Evolutionary conservation across 2,113 vertebrate species (phyloP), one percentile per base, ranked within the genome.

Genomic region (Periophthalmodon schlosseri): DNA sequence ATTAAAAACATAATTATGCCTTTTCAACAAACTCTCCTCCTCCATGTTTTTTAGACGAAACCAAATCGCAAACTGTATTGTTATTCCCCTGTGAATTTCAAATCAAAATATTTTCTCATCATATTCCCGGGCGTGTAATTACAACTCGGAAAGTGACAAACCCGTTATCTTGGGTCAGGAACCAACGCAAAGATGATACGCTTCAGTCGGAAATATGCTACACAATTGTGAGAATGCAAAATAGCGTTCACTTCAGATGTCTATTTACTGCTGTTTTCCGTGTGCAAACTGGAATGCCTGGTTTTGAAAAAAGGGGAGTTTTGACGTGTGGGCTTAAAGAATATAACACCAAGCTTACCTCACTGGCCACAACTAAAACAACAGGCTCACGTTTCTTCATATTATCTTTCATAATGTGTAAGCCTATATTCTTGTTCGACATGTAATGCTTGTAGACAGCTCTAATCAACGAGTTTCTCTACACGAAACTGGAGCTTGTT

Each of bases 381-480:
- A 70, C 1, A 21, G 67, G 74, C 81, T 94, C 76, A 11, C 9
- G 61, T 94, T 88, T 73, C 88, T 47, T 54, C 78, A 60, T 76
- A 77, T 93, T 82, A 57, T 68, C 73, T 93, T 91, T 86, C 86
- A 74, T 86, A 73, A 78, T 69, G 47, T 80, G 72, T 79, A 79
- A 90, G 76, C 64, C 73, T 61, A 77, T 73, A 58, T 67, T 50
- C 74, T 77, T 80, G 68, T 86, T 87, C 44, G 63, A 80, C 49
- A 72, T 77, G 83, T 73, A 89, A 89, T 68, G 75, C 85, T 44
- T 57, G 76, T 72, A 87, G 84, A 76, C 82, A 81, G 71, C 76
- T 88, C 65, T 90, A 91, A 92, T 92, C 86, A 90, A 80, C 47
- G 76, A 71, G 81, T 82, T 85, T 87, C 69, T 77, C 84, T 82